phyloP scores from a whole-genome alignment of 2,797 vertebrate species.

The Darevskia mixta region DNA sequence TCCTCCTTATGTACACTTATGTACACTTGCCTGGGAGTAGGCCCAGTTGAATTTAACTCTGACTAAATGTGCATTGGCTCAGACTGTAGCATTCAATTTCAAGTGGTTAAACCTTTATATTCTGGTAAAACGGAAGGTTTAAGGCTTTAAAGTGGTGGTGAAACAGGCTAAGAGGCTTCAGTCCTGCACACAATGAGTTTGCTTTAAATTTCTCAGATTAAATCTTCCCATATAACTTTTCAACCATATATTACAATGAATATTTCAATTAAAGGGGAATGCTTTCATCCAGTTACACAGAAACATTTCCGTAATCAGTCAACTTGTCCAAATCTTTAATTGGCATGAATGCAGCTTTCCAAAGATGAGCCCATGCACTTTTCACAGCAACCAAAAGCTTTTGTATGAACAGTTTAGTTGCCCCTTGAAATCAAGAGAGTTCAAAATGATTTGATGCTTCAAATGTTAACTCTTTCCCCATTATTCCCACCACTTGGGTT shows the following conservation, averaged over 20 bases:
- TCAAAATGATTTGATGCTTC: neutral
- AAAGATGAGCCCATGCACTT: neutral
- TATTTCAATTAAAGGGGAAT: neutral
- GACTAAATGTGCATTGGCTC: neutral
- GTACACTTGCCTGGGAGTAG: neutral
- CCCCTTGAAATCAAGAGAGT: neutral
- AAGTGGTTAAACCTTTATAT: neutral
- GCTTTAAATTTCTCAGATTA: neutral
- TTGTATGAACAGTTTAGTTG: neutral
- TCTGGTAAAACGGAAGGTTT: conserved; percentile 12
- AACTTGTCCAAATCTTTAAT: neutral
- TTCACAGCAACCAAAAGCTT: neutral
- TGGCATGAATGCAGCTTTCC: neutral
- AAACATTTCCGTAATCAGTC: neutral
- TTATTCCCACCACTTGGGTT: neutral
- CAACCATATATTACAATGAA: neutral
- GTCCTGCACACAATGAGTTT: neutral
- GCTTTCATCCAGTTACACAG: neutral
- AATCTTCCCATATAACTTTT: neutral
- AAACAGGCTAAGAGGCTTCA: neutral
- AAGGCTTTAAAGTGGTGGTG: neutral
- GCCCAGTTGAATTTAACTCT: neutral
- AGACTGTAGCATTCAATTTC: neutral
- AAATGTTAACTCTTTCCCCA: neutral
- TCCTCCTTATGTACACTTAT: conserved; percentile 2